Evolutionary conservation across 2,113 vertebrate species (phyloP).

Genomic region (Phylloscopus trochilus): DNA sequence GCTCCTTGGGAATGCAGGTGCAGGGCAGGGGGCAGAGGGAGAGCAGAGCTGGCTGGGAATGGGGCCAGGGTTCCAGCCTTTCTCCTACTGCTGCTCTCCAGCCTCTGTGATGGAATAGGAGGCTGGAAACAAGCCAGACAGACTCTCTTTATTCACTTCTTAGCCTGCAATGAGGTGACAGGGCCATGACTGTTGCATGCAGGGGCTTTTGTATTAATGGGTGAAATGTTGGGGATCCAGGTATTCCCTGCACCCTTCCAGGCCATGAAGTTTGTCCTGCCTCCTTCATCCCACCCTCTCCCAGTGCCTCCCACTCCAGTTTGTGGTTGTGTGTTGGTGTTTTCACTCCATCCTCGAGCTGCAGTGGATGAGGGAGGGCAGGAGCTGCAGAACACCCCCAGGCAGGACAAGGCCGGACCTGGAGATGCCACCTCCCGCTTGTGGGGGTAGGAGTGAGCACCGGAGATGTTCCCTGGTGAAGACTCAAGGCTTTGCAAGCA

Average conservation of each 20-base stretch:
- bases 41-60: background rate
- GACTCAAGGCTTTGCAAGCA: background rate
- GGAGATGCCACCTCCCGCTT: background rate
- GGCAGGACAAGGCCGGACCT: accelerated
- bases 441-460: accelerated
- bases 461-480: background rate
- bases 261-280: background rate
- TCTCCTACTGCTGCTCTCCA: background rate
- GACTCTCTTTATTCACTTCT: background rate
- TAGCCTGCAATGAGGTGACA: background rate
- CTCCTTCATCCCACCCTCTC: background rate
- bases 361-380: background rate
- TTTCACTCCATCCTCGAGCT: accelerated
- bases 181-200: background rate
- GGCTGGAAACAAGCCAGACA: background rate
- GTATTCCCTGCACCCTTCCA: accelerated
- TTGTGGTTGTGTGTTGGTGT: background rate
- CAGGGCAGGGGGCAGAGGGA: background rate
- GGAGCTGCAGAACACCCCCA: background rate
- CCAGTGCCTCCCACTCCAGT: background rate
- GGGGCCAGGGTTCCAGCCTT: background rate
- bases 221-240: too few species aligned
- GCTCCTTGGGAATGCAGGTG: accelerated
- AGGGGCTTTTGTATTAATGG: background rate
- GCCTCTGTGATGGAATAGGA: accelerated